Evolutionary conservation across 2,888 invertebrate species (phyloP).

Genomic region (Yponomeuta plumbellus): DNA sequence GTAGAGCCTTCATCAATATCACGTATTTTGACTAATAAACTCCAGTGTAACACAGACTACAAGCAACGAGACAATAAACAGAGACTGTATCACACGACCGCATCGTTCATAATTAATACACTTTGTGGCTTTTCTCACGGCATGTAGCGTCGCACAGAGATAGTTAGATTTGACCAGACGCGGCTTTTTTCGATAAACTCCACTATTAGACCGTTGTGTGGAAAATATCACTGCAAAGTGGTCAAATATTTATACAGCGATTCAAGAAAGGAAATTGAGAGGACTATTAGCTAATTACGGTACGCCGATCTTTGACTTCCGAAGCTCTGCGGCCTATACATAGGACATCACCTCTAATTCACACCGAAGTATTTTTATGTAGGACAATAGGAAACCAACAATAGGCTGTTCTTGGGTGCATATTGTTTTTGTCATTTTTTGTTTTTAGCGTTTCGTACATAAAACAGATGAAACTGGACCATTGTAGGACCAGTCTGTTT

Average conservation of each 20-base stretch:
- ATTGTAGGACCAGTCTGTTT: no score
- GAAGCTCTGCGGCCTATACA: no score
- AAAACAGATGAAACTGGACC: no score
- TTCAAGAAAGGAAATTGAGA: constrained; percentile 5
- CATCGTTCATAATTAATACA: constrained; percentile 7
- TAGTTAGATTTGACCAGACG: neutral
- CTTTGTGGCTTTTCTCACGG: neutral
- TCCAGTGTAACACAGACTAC: constrained; percentile 1
- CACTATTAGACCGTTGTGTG: neutral
- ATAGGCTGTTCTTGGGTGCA: no score
- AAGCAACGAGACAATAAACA: neutral
- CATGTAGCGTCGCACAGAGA: neutral
- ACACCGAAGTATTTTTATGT: no score
- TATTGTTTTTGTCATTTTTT: no score
- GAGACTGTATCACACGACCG: constrained; percentile 9
- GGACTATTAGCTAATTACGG: neutral
- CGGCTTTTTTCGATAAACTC: neutral
- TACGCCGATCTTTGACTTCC: no score
- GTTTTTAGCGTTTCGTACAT: no score
- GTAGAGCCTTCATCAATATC: neutral
- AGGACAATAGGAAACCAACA: no score
- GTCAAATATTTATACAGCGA: neutral
- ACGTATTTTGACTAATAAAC: neutral
- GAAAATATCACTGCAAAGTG: constrained; percentile 3
- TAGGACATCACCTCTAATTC: no score